Conservation (phyloP, 2,888 invertebrate genomes). For the Cryptus armator region DNA sequence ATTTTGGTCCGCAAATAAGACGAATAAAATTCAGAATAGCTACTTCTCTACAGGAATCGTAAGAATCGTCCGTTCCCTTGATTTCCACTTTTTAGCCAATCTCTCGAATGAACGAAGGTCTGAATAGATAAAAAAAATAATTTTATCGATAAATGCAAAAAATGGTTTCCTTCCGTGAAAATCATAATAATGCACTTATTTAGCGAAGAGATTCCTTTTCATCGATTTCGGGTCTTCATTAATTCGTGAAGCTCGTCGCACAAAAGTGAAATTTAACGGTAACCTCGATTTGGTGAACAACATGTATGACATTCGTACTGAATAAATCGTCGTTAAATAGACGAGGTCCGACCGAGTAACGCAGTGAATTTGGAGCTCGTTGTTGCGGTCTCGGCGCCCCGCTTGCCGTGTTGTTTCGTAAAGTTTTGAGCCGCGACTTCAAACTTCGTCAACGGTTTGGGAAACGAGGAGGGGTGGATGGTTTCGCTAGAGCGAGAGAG, state of each 20-base stretch:
- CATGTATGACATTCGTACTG: not conserved
- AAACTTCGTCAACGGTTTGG: slow-evolving; percentile 58
- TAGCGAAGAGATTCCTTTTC: too few species aligned
- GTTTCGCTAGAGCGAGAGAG: not conserved
- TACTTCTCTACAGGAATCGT: too few species aligned
- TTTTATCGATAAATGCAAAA: too few species aligned
- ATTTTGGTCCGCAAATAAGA: not conserved
- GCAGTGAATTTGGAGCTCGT: slow-evolving; percentile 5
- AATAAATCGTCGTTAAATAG: not conserved
- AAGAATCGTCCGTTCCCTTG: too few species aligned
- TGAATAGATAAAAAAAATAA: too few species aligned
- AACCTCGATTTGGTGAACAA: not conserved
- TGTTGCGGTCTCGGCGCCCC: slow-evolving; percentile 8
- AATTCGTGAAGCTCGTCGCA: too few species aligned
- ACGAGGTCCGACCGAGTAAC: not conserved
- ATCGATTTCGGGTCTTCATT: too few species aligned
- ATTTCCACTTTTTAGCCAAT: too few species aligned
- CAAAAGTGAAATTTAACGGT: not conserved
- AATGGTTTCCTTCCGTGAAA: too few species aligned
- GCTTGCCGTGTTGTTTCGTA: slow-evolving; percentile 11
- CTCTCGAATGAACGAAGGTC: too few species aligned
- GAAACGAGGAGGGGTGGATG: slow-evolving; percentile 30
- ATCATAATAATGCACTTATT: too few species aligned
- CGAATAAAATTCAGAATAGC: too few species aligned
- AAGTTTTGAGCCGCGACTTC: slow-evolving; percentile 64